Evolutionary conservation across 2,888 invertebrate genomes (phyloP), one percentile per base, ranked within the genome.

Genomic region (Sphecodes monilicornis): DNA sequence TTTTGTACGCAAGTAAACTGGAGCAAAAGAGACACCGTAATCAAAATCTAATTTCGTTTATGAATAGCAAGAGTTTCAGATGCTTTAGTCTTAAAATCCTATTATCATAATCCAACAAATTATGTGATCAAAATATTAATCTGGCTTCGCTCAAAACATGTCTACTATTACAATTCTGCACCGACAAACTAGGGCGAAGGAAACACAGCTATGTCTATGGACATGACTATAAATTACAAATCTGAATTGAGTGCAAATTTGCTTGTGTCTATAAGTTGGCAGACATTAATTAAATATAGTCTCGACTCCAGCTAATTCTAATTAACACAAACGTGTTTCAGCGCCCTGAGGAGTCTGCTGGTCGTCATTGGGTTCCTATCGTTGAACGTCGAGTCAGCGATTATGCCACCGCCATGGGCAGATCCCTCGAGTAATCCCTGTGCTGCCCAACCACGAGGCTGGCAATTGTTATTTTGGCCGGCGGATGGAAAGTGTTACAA

Each of bases 401-500:
- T 98, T 85, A 96, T 97, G 90, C 97, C 98, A 54, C 98, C 98
- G 0, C 97, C 98, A 16, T 98, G 98, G 98, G 98, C 98, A 75
- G 97, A 98, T 93, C 97, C 97, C 1, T 96, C 96, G 86, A 96
- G 96, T 91, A 98, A 98, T 94, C 98, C 98, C 0, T 98, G 98
- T 91, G 98, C 98, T 5, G 95, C 96, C 3, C 96, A 97, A 93
- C 97, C 97, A 0, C 96, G 97, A 85, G 98, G 98, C 71, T 98
- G 98, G 98, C 97, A 98, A 92, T 96, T 98, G 93, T 96, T 98
- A 78, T 98, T 97, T 94, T 98, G 98, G 98, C 97, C 98, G 13
- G 96, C 96, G 1, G 97, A 98, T 93, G 97, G 97, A 86, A 97
- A 97, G 94, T 98, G 98, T 95, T 98, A 98, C 94, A 97, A 97